Evolutionary conservation across 2,888 invertebrate genomes (phyloP), one percentile per base, ranked within the genome.

Genomic region (Ennomos fuscantarius): DNA sequence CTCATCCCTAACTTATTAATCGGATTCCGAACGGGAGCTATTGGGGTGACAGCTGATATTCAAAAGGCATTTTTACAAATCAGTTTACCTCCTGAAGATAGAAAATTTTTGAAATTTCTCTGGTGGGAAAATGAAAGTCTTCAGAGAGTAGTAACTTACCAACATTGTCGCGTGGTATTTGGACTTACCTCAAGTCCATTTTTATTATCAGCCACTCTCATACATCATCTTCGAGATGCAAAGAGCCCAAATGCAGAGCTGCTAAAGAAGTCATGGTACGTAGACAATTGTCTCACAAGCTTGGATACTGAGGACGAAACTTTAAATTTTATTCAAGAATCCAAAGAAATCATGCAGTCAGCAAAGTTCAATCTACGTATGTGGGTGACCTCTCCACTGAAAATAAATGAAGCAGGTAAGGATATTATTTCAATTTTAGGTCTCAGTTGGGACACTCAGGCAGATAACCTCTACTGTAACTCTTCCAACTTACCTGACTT

Each of bases 151-250:
- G n/a, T 37, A 2, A 36, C 34, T 8, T 54, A 54, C n/a, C 24
- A 47, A 9, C 54, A 54, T 15, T 54, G 54, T 9, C 8, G 54
- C 9, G 54, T 54, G 9, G 54, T 54, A 31, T 47, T 54, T 37
- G 54, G 54, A 2, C 12, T 54, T 1, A 54, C 54, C 9, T 47
- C 37, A 8, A 54, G 54, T 11, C 47, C 54, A n/a, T 54, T 54
- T 37, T 24, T 54, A n/a, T 32, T 54, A 10, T 41, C 54, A n/a
- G 46, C 54, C 1, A 54, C 54, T 10, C 32, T 54, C 10, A 0
- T 11, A 8, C 47, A 47, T 31, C 54, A 54, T 12, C 32, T 54
- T 9, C 31, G 15, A 36, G 8, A 43, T 10, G 33, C 43, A 32
- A n/a, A n/a, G n/a, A n/a, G n/a, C n/a, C n/a, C n/a, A n/a, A n/a